Evolutionary conservation across 37 sponge, comb jelly and placozoan genomes (phyloP), one percentile per base, ranked within the genome.

Genomic region (Lycopodina hypogea): DNA sequence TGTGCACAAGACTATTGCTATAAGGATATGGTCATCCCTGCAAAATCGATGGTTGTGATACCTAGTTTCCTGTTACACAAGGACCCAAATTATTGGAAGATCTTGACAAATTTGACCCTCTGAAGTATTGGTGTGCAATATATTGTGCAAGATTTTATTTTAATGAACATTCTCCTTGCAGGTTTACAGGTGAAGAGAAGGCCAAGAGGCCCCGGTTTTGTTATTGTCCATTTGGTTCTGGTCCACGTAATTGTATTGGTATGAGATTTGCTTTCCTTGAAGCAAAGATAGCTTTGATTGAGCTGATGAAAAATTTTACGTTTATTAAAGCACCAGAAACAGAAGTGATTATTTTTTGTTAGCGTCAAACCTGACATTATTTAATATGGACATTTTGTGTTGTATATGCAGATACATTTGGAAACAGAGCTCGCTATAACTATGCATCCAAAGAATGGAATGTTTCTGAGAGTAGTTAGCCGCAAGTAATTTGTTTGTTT

Each of bases 241-340:
- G 94, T 24, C 90, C 94, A 32, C 68, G 94, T 0, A 80, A 60
- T 67, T 93, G 94, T 48, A 83, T 89, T 83, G 94, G 94, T 8
- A 87, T 84, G 81, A 85, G 81, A 40, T 89, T 89, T 83, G 90
- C 94, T 53, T 64, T 89, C 50, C 57, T 93, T 69, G 90, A 93
- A 61, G 70, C 84, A 21, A 93, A 87, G 79, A 86, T 86, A 75
- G 79, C 87, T 15, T 66, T 91, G 37, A 83, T 79, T 1, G 71
- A 60, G 37, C 60, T 86, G 14, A 55, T 91, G 40, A 91, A 71
- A 76, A 57, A 64, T 58, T 91, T 67, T 79, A 59, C 72, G 35
- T 81, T 91, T 74, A 68, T 78, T 19, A 55, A 45, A 45, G 76
- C 79, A 39, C 79, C 83, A 55, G 82, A 81, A 26, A 81, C 82